Percentiles rank a stretch among this genome's conserved stretches.
These are phyloP conservation scores for Pempheris klunzingeri DNA, from an alignment of 2,797 vertebrate genomes.

Conservation along the genomic window DNA sequence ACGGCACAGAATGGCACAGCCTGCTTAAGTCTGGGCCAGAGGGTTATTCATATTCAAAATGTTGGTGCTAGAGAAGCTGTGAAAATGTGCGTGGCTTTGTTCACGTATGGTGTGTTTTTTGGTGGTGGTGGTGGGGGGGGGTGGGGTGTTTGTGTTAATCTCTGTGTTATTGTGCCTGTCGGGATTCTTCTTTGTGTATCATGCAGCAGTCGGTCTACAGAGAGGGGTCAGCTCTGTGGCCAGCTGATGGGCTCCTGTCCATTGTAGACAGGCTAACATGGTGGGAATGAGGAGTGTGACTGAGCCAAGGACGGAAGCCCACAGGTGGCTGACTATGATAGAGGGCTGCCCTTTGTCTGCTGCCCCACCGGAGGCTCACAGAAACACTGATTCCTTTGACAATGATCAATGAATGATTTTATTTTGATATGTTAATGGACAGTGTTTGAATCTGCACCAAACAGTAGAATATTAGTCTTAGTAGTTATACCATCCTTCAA, in stretches of 20 bases:
- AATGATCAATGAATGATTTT: constrained; percentile 42
- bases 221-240: constrained; percentile 47
- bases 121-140: not conserved
- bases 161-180: constrained; percentile 48
- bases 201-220: constrained; percentile 45
- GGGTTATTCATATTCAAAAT: constrained; percentile 79
- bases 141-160: constrained; percentile 47
- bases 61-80: constrained; percentile 66
- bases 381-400: constrained; percentile 46
- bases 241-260: constrained; percentile 77
- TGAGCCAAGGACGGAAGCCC: constrained; percentile 65
- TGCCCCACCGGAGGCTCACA: constrained; percentile 38
- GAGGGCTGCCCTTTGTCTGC: constrained; percentile 70
- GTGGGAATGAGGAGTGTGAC: constrained; percentile 48
- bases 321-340: constrained; percentile 77
- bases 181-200: constrained; percentile 58
- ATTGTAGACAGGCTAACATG: constrained; percentile 65
- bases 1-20: constrained; percentile 64
- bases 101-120: constrained; percentile 50
- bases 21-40: constrained; percentile 58
- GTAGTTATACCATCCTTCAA: not conserved
- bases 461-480: constrained; percentile 4
- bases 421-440: constrained; percentile 14
- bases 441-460: constrained; percentile 3
- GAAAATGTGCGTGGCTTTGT: constrained; percentile 63